Evolutionary conservation across 1,140 invertebrate species (phyloP), one percentile per base, ranked within the genome.

Genomic region (Micrasema longulum): DNA sequence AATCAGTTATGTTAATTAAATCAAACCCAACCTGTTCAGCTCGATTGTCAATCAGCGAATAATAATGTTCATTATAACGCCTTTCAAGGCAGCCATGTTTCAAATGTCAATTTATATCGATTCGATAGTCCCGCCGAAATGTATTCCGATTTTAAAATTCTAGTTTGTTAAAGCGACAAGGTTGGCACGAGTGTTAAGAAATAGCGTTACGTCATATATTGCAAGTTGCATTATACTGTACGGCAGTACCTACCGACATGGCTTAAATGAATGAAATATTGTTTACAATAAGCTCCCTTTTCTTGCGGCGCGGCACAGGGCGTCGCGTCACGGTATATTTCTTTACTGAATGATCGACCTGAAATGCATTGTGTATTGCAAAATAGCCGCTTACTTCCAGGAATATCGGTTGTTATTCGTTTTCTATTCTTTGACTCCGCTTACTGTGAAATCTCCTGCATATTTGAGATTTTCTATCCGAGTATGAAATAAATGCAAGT

Each of bases 1-100:
- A 60, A 60, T 60, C 55, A 38, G 31, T 1, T 38, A 60, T 36
- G 55, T 12, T 60, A 60, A 60, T 60, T 60, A 60, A 38, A 20
- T 18, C n/a, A 60, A 60, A 41, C n/a, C 36, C 26, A 31, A 7
- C 7, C 26, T 31, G 26, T 14, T 38, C 26, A 31, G 26, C 7
- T 7, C 7, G 26, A 31, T 31, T 31, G 26, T 7, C 7, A 31
- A 31, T 31, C 26, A 31, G 26, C 26, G 7, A 4, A 31, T 4
- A 2, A 7, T 31, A 31, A 31, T 7, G 26, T 31, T 31, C 7
- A 31, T 31, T 31, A 31, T 7, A 31, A 31, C 31, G 55, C n/a
- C 31, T 20, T 11, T 22, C 55, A 60, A 60, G 55, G 55, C n/a
- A 31, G 52, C 52, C 52, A 31, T 18, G 55, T 38, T 60, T 60